phyloP scores from a whole-genome alignment of 2,888 invertebrate species.

The Caenorhabditis auriculariae region DNA sequence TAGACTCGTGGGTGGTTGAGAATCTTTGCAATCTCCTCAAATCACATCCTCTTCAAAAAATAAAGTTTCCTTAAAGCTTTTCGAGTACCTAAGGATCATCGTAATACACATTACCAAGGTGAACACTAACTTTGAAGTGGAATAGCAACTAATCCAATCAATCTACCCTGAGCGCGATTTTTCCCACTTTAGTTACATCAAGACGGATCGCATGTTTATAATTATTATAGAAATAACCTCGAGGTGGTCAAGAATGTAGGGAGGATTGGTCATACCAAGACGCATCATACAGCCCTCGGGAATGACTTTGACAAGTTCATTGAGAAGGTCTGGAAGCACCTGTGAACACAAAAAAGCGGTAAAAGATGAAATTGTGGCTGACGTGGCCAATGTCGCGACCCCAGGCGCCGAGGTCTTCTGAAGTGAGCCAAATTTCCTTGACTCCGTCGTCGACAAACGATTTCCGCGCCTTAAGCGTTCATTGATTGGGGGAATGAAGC shows the following conservation, averaged over 20 bases:
- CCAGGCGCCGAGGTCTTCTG: conserved; percentile 96
- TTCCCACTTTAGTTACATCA: too few species aligned
- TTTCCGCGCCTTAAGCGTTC: conserved; percentile 28
- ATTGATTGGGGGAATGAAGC: background rate
- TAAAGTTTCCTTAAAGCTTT: background rate
- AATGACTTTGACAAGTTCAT: conserved; percentile 76
- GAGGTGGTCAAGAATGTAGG: conserved; percentile 91
- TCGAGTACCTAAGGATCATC: too few species aligned
- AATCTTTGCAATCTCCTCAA: conserved; percentile 79
- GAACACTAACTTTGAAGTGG: too few species aligned
- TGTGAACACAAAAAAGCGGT: conserved; percentile 3
- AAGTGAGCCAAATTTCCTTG: conserved; percentile 93
- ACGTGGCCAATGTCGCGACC: conserved; percentile 82
- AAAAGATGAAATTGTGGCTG: conserved; percentile 48
- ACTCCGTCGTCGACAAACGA: conserved; percentile 76
- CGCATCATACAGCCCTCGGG: conserved; percentile 73
- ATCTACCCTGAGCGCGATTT: too few species aligned
- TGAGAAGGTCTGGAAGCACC: conserved; percentile 79
- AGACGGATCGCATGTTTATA: too few species aligned
- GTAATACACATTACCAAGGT: too few species aligned
- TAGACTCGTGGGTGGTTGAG: conserved; percentile 85
- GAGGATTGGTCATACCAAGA: conserved; percentile 92
- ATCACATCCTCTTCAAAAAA: background rate
- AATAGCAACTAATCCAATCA: too few species aligned
- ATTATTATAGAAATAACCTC: conserved; percentile 66